Evolutionary conservation across 1,140 invertebrate genomes (phyloP).

Genomic region (Thaumetopoea pityocampa): DNA sequence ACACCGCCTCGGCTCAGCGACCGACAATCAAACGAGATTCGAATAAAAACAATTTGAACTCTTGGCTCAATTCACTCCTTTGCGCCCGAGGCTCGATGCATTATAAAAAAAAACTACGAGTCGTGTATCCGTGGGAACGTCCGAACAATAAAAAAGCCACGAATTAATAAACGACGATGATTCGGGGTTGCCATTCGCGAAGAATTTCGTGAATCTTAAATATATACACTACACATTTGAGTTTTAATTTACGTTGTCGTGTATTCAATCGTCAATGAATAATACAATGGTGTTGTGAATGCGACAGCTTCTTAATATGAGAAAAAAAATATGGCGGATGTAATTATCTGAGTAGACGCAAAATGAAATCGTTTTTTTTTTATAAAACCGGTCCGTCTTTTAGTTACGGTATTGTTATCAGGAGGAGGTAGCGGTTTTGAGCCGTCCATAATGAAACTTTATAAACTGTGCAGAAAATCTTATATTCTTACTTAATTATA

Average conservation of each 20-base stretch:
- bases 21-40: slow-evolving; percentile 55
- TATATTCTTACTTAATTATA: no score
- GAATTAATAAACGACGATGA: slow-evolving; percentile 35
- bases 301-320: slow-evolving; percentile 34
- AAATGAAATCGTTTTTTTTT: slow-evolving; percentile 22
- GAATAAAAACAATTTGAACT: slow-evolving; percentile 51
- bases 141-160: slow-evolving; percentile 44
- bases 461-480: no score
- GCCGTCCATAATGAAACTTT: slow-evolving; percentile 7
- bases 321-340: slow-evolving; percentile 42
- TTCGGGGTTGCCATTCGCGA: slow-evolving; percentile 39
- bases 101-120: slow-evolving; percentile 27
- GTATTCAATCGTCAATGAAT: slow-evolving; percentile 31
- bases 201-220: slow-evolving; percentile 31
- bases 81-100: slow-evolving; percentile 55
- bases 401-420: slow-evolving; percentile 17
- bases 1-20: slow-evolving; percentile 22
- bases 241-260: slow-evolving; percentile 29
- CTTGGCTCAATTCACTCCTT: slow-evolving; percentile 29
- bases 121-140: slow-evolving; percentile 57
- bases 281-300: slow-evolving; percentile 44
- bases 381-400: slow-evolving; percentile 16
- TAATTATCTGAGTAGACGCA: slow-evolving; percentile 32
- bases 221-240: slow-evolving; percentile 15
- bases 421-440: slow-evolving; percentile 21